Evolutionary conservation across 2,797 vertebrate species (phyloP).

Genomic region (Labeo calbasu): DNA sequence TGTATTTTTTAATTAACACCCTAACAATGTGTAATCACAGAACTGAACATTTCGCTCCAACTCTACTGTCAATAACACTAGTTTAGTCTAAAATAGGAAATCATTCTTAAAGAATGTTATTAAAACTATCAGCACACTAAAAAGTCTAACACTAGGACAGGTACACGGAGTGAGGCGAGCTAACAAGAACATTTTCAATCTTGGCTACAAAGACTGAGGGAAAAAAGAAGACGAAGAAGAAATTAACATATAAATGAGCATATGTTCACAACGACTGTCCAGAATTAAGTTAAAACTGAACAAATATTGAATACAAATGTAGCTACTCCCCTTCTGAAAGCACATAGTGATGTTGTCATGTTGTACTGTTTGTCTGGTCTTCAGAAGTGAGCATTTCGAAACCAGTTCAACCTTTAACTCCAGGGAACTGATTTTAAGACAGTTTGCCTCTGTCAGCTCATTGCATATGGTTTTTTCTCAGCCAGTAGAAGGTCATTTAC

Average conservation of each 20-base stretch:
- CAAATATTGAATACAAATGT: not conserved
- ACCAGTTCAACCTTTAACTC: slow-evolving; percentile 37
- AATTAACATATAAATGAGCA: not conserved
- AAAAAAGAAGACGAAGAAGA: not conserved
- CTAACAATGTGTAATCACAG: not conserved
- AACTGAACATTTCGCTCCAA: not conserved
- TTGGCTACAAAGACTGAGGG: not conserved
- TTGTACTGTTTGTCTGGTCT: not conserved
- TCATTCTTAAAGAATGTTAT: not conserved
- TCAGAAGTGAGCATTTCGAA: slow-evolving; percentile 14
- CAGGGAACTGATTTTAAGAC: slow-evolving; percentile 28
- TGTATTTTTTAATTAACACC: not conserved
- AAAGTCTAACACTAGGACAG: not conserved
- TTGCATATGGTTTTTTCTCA: not conserved
- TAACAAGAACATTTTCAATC: not conserved
- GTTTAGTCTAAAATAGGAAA: not conserved
- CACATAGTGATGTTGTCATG: not conserved
- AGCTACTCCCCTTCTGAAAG: not conserved
- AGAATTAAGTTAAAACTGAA: not conserved
- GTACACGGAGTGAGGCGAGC: not conserved
- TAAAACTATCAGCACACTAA: not conserved
- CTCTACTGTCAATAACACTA: not conserved
- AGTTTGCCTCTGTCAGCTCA: slow-evolving; percentile 7
- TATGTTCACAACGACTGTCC: not conserved
- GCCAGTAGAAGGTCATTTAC: not conserved